Percentiles rank a stretch among this genome's conserved stretches.
These are phyloP conservation scores for Iselma pallidipennis DNA, from an alignment of 2,888 invertebrate genomes.

Conservation along the genomic window DNA sequence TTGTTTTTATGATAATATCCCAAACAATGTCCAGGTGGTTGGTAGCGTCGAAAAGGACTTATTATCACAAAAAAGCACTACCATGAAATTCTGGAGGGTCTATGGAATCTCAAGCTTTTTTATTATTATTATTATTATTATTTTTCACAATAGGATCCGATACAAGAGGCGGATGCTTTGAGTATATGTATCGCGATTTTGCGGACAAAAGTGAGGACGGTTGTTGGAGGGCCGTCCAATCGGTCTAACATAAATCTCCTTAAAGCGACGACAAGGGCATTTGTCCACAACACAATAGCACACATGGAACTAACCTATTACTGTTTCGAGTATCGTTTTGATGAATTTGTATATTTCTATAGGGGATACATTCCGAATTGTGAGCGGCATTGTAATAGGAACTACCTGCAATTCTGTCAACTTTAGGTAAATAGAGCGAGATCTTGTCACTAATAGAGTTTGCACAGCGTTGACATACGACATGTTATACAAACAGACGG, in stretches of 20 bases:
- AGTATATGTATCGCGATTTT: conserved; percentile 20
- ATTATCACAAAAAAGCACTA: neutral
- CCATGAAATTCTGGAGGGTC: neutral
- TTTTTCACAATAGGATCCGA: neutral
- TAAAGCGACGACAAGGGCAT: conserved; percentile 28
- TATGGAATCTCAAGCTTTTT: neutral
- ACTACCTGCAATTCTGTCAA: conserved; percentile 32
- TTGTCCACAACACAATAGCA: conserved; percentile 24
- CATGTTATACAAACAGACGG: conserved; percentile 49
- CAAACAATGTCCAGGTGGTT: conserved; percentile 14
- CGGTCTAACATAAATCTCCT: conserved; percentile 25
- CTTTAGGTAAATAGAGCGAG: conserved; percentile 46
- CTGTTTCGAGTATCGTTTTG: conserved; percentile 45
- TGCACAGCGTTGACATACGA: conserved; percentile 54
- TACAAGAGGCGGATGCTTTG: conserved; percentile 10
- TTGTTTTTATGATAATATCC: conserved; percentile 50
- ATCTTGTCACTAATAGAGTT: conserved; percentile 56
- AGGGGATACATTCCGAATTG: conserved; percentile 2
- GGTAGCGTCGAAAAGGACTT: neutral
- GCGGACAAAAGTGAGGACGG: conserved; percentile 17
- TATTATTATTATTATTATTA: neutral
- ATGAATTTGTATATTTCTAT: conserved; percentile 32
- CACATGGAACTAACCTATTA: conserved; percentile 41
- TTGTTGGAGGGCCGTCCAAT: neutral
- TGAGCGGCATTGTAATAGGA: conserved; percentile 13